These are phyloP conservation scores for Oasisia sp. DNA, from an alignment of 2,888 invertebrate genomes.

Conservation along the genomic window DNA sequence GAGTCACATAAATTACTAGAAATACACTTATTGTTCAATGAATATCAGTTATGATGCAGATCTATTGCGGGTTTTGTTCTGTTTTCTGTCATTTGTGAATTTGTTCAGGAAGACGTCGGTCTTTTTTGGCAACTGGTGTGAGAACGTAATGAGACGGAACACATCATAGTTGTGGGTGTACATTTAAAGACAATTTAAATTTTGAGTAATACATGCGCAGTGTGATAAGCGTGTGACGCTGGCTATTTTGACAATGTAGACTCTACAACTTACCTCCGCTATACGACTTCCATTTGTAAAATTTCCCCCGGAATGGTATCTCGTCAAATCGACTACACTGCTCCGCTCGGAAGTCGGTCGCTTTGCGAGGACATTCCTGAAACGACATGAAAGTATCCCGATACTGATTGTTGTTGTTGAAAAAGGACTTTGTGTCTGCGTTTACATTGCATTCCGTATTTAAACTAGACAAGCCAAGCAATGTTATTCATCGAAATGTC, in stretches of 20 bases:
- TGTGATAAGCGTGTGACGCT: background rate
- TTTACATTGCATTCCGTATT: background rate
- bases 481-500: background rate
- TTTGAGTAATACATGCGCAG: background rate
- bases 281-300: constrained; percentile 77
- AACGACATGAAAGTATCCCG: constrained; percentile 13
- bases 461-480: background rate
- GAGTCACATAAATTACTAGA: no score
- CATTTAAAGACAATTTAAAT: background rate
- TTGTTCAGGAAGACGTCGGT: background rate
- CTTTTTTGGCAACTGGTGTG: background rate
- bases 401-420: background rate
- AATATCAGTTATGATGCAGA: no score
- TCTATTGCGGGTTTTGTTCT: background rate
- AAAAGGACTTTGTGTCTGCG: no score
- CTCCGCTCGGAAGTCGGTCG: constrained; percentile 84
- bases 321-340: constrained; percentile 90
- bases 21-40: no score
- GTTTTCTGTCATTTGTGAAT: background rate
- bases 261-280: constrained; percentile 53
- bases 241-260: background rate
- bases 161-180: background rate
- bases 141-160: background rate
- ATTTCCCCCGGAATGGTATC: constrained; percentile 81
- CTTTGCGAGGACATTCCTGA: constrained; percentile 78